These are phyloP conservation scores for Sinella curviseta DNA, from an alignment of 1,140 invertebrate species.

Conservation along the genomic window DNA sequence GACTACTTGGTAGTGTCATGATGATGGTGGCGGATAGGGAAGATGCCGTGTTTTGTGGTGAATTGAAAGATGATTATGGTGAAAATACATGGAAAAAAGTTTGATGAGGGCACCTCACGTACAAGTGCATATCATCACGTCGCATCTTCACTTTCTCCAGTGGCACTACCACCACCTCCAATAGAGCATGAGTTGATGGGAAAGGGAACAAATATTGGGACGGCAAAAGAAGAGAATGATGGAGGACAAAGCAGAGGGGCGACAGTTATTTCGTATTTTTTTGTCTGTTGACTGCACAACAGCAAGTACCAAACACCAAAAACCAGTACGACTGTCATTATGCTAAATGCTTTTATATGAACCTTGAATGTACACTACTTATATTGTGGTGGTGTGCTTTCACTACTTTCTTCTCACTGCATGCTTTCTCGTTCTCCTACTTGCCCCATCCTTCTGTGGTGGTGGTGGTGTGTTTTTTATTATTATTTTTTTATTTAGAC, in stretches of 20 bases:
- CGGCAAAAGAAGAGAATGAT: not conserved
- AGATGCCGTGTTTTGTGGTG: not conserved
- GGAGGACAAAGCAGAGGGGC: not conserved
- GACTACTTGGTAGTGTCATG: not conserved
- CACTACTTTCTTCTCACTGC: not conserved
- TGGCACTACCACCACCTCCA: not conserved
- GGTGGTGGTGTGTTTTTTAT: too few relatives aligned
- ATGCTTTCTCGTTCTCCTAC: not conserved
- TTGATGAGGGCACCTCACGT: conserved; percentile 9
- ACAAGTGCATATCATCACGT: conserved; percentile 22
- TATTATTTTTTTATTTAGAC: not conserved
- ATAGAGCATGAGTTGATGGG: not conserved
- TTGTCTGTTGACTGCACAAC: not conserved
- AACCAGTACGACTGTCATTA: not conserved
- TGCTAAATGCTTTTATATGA: not conserved
- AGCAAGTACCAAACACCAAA: not conserved
- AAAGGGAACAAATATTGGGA: not conserved
- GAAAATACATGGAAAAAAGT: not conserved
- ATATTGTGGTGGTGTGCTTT: not conserved
- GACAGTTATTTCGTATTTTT: conserved; percentile 1
- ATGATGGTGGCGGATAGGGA: too few relatives aligned
- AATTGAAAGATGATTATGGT: not conserved
- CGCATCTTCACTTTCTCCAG: not conserved
- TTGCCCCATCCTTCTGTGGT: not conserved
- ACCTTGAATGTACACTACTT: not conserved